phyloP scores from a whole-genome alignment of 1,140 invertebrate genomes.

The Drosophila kepulauana region DNA sequence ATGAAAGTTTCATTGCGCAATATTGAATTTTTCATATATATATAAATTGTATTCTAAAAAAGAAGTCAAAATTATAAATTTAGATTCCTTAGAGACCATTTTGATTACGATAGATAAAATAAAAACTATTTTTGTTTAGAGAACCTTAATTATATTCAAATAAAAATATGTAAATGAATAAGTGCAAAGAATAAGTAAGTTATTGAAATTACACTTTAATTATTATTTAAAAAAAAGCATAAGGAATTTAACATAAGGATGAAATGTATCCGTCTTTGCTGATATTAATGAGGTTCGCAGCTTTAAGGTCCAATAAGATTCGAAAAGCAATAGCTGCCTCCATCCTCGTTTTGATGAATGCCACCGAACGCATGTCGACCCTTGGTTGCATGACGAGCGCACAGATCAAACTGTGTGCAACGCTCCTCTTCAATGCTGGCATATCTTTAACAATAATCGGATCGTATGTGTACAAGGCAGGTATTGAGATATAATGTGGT shows the following conservation, averaged over 20 bases:
- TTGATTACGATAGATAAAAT: too few relatives aligned
- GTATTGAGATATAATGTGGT: conserved; percentile 25
- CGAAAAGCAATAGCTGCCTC: conserved; percentile 43
- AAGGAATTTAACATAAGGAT: conserved; percentile 27
- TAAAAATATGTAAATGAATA: too few relatives aligned
- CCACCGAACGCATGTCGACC: conserved; percentile 38
- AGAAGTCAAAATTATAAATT: too few relatives aligned
- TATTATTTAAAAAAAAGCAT: conserved; percentile 17
- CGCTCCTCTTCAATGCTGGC: not conserved
- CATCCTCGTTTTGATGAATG: conserved; percentile 38
- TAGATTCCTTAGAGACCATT: too few relatives aligned
- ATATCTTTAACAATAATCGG: conserved; percentile 27
- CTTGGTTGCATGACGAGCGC: conserved; percentile 33
- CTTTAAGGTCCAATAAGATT: conserved; percentile 52
- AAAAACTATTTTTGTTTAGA: too few relatives aligned
- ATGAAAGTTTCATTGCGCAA: too few relatives aligned
- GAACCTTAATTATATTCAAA: too few relatives aligned
- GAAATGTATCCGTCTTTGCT: conserved; percentile 32
- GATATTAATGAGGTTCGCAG: conserved; percentile 39
- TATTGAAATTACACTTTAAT: too few relatives aligned
- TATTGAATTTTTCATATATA: too few relatives aligned
- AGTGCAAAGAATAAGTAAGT: not conserved
- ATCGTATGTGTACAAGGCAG: conserved; percentile 53
- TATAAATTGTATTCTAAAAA: too few relatives aligned
- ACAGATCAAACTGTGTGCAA: conserved; percentile 39